Base-by-base conservation (phyloP, 2,888 invertebrate genomes). In the Pristionchus maxplancki region DNA sequence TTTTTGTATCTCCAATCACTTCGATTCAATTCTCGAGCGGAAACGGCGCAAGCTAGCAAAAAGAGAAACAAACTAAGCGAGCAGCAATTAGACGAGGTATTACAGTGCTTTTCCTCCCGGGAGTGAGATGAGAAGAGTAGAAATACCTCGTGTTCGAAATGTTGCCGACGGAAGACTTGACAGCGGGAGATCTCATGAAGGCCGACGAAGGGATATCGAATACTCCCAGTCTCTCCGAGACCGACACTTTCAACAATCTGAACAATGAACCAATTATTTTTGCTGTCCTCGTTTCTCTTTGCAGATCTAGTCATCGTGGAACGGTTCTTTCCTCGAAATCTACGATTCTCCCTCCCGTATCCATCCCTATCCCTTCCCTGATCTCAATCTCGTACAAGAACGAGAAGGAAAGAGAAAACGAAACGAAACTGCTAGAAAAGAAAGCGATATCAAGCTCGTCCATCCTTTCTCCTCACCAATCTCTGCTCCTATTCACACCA, bases 381-480 rank as follows among this genome's bases (percentile, higher is more conserved):
- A 50, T 50, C 81, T 50, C 81, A 82, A 50, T 50, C 81, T 50
- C 81, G 50, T 50, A 82, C 50, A 82, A 48, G 50, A 58, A 84
- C 28, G 58, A 84, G 34, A 48, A 58, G 34, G 24, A 48, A 84
- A 20, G 34, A 28, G 37, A 20, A 44, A 48, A 34, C 17, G 82
- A 78, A 50, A 48, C 48, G 50, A 82, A 50, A 50, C 40, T 58
- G 37, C 44, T 44, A 58, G 84, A 84, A 58, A 58, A 58, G 84
- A 84, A 48, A 84, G 58, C 50, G 81, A 82, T 82, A 82, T 50
- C 81, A 37, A 48, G 50, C 48, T 50, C 81, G 28, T 28, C 50
- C 48, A 28, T 48, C 48, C 81, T 48, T 82, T 82, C 81, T 82
- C 81, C 81, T 48, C 48, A 50, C 50, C 81, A 82, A 82, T 82